phyloP scores from a whole-genome alignment of 2,888 invertebrate genomes.

The Ichneumoninae sp. region DNA sequence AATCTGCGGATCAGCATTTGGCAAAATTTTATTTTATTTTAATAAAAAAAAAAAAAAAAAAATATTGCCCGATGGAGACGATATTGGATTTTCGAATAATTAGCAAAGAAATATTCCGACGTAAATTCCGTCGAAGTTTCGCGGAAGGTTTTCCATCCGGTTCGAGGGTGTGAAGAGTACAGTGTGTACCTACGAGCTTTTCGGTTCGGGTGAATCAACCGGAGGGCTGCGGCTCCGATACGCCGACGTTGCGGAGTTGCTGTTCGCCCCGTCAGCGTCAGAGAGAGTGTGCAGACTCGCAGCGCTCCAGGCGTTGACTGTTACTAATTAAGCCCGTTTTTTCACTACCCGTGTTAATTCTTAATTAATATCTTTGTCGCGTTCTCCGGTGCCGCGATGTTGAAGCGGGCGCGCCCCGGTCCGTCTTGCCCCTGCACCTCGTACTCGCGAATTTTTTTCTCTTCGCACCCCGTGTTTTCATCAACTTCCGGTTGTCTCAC shows the following conservation, averaged over 20 bases:
- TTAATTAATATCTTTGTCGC: constrained; percentile 82
- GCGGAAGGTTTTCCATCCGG: constrained; percentile 7
- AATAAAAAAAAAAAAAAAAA: too few species aligned
- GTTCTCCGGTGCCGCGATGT: constrained; percentile 72
- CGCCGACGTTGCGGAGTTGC: background rate
- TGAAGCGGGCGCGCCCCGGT: constrained; percentile 48
- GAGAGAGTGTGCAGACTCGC: constrained; percentile 70
- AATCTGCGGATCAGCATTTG: too few species aligned
- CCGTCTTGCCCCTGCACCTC: constrained; percentile 47
- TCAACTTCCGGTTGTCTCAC: constrained; percentile 18
- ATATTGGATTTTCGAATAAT: background rate
- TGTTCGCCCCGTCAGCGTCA: constrained; percentile 31
- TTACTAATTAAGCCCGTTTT: constrained; percentile 81
- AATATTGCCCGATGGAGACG: too few species aligned
- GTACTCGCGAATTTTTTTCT: constrained; percentile 22
- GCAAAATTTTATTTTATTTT: too few species aligned
- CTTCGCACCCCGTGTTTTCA: constrained; percentile 18
- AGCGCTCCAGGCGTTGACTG: constrained; percentile 78
- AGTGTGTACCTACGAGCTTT: constrained; percentile 31
- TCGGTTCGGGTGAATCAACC: constrained; percentile 64
- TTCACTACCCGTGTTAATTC: constrained; percentile 81
- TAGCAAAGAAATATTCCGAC: background rate
- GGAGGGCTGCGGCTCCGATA: constrained; percentile 39
- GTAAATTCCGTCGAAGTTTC: background rate
- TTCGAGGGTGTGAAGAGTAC: constrained; percentile 18